Percentiles rank a stretch among this genome's conserved stretches.
Conservation (phyloP, 2,113 vertebrate species). For the Lepus timidus region DNA sequence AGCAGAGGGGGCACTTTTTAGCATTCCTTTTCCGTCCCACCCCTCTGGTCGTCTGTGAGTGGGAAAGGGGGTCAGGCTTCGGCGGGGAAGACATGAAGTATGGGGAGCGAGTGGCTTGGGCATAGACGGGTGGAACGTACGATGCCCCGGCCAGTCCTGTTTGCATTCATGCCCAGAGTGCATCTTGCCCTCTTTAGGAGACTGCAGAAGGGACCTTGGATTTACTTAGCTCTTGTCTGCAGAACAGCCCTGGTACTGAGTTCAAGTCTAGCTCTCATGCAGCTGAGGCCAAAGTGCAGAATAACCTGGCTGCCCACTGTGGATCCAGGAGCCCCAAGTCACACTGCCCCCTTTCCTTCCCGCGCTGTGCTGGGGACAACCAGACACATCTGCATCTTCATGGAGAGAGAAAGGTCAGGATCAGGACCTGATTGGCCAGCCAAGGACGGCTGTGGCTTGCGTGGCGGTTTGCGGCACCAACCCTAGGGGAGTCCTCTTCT, state of each 20-base stretch:
- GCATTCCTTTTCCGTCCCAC: constrained; percentile 44
- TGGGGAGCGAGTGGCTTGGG: background rate
- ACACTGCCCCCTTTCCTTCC: background rate
- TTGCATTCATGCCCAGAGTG: background rate
- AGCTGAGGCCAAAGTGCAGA: background rate
- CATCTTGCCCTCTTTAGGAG: background rate
- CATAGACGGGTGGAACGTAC: background rate
- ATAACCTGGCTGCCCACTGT: background rate
- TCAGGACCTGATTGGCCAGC: background rate
- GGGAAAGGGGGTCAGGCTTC: background rate
- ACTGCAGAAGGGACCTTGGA: background rate
- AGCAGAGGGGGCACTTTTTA: constrained; percentile 61
- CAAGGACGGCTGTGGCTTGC: background rate
- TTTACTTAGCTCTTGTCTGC: background rate
- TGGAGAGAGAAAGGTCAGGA: background rate
- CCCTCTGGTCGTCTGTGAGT: constrained; percentile 32
- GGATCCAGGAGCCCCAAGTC: background rate
- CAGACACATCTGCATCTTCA: background rate
- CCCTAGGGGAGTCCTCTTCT: background rate
- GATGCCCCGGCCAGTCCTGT: background rate
- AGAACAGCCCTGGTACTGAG: background rate
- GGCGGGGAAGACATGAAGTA: background rate
- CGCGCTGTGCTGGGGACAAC: background rate
- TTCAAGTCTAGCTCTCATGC: constrained; percentile 10
- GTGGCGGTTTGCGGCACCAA: background rate